phyloP scores from a whole-genome alignment of 2,113 vertebrate species.

The Dunckerocampus dactyliophorus region DNA sequence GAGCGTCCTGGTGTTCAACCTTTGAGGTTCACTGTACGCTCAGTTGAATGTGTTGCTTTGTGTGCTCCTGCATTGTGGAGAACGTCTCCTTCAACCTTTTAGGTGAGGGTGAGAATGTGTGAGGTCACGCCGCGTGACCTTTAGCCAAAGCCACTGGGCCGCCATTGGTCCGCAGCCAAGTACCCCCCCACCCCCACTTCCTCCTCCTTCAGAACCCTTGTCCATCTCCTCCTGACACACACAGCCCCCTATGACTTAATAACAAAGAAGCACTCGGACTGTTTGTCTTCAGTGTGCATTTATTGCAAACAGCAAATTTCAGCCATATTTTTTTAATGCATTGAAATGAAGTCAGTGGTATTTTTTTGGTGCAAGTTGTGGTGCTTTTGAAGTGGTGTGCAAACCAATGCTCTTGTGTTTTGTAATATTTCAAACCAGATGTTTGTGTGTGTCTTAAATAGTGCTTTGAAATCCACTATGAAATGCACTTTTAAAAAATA shows the following conservation, averaged over 20 bases:
- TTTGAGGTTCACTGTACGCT: no score
- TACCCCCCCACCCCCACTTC: not conserved
- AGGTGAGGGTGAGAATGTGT: constrained; percentile 72
- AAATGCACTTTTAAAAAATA: no score
- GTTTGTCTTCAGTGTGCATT: not conserved
- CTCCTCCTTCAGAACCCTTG: not conserved
- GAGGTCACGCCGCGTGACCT: constrained; percentile 67
- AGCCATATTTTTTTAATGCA: no score
- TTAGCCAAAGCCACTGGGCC: constrained; percentile 47
- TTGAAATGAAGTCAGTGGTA: no score
- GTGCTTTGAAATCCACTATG: no score
- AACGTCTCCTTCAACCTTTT: constrained; percentile 33
- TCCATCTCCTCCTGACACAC: constrained; percentile 41
- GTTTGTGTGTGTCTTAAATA: no score
- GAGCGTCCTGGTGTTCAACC: no score
- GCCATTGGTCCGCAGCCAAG: constrained; percentile 60
- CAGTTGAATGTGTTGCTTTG: not conserved
- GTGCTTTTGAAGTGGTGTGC: no score
- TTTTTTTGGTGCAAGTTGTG: no score
- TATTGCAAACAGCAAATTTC: not conserved
- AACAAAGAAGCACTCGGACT: not conserved
- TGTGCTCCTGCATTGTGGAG: constrained; percentile 11
- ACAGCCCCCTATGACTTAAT: constrained; percentile 12
- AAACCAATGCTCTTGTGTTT: no score
- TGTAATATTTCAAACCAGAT: no score